Conservation (phyloP, 2,888 invertebrate genomes). For the Pterostichus madidus region DNA sequence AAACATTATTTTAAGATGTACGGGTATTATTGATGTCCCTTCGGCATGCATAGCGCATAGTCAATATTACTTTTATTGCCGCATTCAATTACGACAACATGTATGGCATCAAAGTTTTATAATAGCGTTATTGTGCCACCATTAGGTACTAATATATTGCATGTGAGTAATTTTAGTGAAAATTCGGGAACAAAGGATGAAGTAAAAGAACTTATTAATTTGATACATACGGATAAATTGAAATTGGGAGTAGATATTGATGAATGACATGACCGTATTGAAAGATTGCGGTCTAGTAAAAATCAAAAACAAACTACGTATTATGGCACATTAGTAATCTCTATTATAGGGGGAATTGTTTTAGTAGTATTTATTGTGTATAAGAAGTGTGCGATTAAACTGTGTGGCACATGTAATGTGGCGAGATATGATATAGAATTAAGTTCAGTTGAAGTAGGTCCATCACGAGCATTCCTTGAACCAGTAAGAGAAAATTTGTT, state of each 20-base stretch:
- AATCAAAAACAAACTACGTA: neutral
- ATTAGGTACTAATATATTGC: neutral
- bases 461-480: no score
- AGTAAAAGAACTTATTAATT: conserved; percentile 20
- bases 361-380: neutral
- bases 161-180: neutral
- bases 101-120: neutral
- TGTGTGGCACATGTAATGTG: no score
- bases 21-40: conserved; percentile 28
- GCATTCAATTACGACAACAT: conserved; percentile 10
- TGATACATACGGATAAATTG: neutral
- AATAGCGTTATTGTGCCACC: conserved; percentile 37
- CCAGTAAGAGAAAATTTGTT: no score
- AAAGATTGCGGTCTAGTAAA: conserved; percentile 9
- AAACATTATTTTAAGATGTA: conserved; percentile 4
- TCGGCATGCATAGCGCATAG: conserved; percentile 42
- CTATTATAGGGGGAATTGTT: neutral
- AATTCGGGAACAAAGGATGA: conserved; percentile 15
- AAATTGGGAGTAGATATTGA: conserved; percentile 32
- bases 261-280: neutral
- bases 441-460: no score
- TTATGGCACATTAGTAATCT: neutral
- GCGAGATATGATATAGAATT: no score
- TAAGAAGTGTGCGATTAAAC: no score
- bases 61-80: conserved; percentile 44